Base-by-base conservation (phyloP, 2,113 vertebrate species). In the Varanus komodoensis region DNA sequence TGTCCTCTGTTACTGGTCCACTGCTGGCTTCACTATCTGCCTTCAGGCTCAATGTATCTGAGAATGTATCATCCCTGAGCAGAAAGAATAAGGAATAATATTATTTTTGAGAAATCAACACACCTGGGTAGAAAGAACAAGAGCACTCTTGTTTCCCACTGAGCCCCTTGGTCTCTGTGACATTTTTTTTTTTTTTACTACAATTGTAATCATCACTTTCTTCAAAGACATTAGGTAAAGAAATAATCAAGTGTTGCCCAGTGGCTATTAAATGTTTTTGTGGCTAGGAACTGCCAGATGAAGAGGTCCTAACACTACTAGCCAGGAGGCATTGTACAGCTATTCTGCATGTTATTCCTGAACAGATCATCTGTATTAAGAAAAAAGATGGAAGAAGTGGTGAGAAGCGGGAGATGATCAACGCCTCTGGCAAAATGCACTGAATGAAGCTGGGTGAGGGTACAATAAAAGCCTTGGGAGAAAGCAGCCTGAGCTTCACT, bases 1-100 rank as follows among this genome's bases (percentile, higher is more conserved):
- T 99, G 82, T 99, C 99, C 25, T 99, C 99, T 1, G 96, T 97
- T n/a, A 98, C 95, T 1, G 99, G 98, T 75, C 98, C 98, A 0
- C 99, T 99, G 98, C 99, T 98, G 93, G 98, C 98, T 94, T 99
- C 99, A 4, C 99, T 99, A 97, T 99, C 99, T 0, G 98, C 99
- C 96, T 99, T 99, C 93, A 99, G 99, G 96, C 99, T 99, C 96
- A 99, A 96, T 8, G 98, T 99, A 95, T 99, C 99, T 6, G 99
- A 99, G 97, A 99, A 99, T 3, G 97, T 98, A 95, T 99, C 99
- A 90, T 99, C 99, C 97, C 99, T 99, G 96, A 91, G 93, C 93
- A 88, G 87, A 89, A 90, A 38, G 84, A 89, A 89, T 61, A 77
- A n/a, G 82, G 0, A 14, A 1, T 23, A 61, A 89, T 89, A 88